These are phyloP conservation scores for Pteruthius melanotis DNA, from an alignment of 2,113 vertebrate species.

Conservation along the genomic window DNA sequence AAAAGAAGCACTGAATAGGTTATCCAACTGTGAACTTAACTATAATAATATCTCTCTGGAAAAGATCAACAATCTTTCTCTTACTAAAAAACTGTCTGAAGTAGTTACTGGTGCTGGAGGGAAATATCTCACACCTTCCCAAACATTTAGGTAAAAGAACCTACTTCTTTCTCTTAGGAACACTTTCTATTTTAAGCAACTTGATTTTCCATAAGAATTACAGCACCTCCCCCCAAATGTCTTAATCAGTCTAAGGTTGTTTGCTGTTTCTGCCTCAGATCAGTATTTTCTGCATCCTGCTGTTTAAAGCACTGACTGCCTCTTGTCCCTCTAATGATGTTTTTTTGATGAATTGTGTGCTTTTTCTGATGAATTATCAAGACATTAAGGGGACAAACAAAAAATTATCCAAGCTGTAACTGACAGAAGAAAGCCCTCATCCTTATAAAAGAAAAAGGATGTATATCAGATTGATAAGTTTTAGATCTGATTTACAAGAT, in stretches of 20 bases:
- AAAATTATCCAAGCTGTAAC: neutral
- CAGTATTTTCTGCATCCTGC: neutral
- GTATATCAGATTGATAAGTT: neutral
- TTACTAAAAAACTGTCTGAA: neutral
- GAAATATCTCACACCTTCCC: neutral
- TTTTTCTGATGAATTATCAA: neutral
- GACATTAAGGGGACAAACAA: neutral
- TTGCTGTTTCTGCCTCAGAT: neutral
- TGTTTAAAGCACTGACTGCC: neutral
- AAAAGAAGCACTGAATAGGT: slow-evolving; percentile 46
- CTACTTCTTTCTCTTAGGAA: neutral
- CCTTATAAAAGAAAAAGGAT: neutral
- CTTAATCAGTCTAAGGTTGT: neutral
- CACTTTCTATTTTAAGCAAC: neutral
- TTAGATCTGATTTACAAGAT: neutral
- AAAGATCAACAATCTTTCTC: neutral
- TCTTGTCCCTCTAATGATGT: fast-evolving
- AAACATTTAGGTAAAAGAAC: neutral
- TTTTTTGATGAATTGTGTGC: neutral
- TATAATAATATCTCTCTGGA: neutral
- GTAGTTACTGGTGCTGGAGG: neutral
- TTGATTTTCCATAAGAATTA: neutral
- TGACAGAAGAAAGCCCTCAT: neutral
- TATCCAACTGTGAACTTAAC: neutral
- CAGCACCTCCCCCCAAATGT: neutral